phyloP scores from a whole-genome alignment of 2,797 vertebrate species.

The Gallinago solitaria region DNA sequence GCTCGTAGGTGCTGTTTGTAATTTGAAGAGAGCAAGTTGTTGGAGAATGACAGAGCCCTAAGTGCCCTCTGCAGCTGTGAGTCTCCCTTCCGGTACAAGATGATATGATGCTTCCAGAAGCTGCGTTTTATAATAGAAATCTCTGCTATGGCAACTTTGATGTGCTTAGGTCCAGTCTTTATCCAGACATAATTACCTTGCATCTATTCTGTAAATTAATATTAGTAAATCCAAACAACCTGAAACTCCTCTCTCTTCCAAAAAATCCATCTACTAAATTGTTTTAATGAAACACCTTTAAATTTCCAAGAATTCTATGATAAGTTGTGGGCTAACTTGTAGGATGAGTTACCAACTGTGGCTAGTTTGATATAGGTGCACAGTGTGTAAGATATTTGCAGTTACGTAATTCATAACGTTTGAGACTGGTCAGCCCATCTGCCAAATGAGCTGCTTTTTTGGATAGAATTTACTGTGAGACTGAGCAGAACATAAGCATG shows the following conservation, averaged over 20 bases:
- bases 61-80: not conserved
- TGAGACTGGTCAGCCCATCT: not conserved
- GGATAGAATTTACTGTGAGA: not conserved
- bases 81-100: not conserved
- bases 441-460: not conserved
- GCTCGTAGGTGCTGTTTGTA: not conserved
- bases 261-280: not conserved
- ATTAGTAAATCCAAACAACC: not conserved
- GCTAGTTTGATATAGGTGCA: not conserved
- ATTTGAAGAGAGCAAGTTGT: not conserved
- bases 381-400: not conserved
- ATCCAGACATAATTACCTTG: not conserved
- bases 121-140: too few species aligned
- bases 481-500: not conserved
- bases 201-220: not conserved
- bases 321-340: not conserved
- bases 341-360: not conserved
- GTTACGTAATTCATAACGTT: not conserved
- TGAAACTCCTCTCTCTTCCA: not conserved
- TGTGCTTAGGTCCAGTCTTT: not conserved
- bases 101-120: not conserved
- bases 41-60: not conserved
- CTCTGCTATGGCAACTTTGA: not conserved
- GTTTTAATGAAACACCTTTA: not conserved
- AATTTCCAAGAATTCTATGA: not conserved